Conservation (phyloP, 2,888 invertebrate genomes). For the Epistrophe eligans region DNA sequence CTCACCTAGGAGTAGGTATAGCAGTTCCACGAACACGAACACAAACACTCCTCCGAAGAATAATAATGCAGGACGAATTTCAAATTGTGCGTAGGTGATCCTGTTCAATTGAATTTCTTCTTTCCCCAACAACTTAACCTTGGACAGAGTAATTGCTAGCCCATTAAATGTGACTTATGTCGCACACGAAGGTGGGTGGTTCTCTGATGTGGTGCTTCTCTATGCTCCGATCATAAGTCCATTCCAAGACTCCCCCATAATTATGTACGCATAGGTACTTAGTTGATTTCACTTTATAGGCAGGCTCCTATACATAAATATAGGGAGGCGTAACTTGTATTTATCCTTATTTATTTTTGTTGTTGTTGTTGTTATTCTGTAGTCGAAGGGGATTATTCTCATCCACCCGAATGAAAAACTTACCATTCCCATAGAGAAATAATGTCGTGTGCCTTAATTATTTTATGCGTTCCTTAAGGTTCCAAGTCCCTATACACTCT, state of each 20-base stretch:
- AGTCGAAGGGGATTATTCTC: neutral
- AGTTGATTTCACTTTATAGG: conserved; percentile 37
- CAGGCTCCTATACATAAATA: neutral
- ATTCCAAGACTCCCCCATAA: conserved; percentile 46
- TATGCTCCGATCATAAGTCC: conserved; percentile 22
- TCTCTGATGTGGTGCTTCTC: neutral
- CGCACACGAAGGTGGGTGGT: conserved; percentile 34
- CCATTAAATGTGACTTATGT: conserved; percentile 67
- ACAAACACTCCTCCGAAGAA: neutral
- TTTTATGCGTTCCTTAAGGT: conserved; percentile 31
- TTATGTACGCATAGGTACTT: conserved; percentile 40
- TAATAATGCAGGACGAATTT: neutral
- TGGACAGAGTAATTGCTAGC: conserved; percentile 59
- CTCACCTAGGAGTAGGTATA: neutral
- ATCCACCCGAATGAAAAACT: neutral
- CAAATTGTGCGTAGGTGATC: conserved; percentile 38
- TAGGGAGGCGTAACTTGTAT: conserved; percentile 23
- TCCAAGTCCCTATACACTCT: conserved; percentile 12
- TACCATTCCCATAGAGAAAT: conserved; percentile 21
- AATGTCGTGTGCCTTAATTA: conserved; percentile 36
- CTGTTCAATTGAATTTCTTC: conserved; percentile 66
- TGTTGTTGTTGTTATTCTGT: neutral
- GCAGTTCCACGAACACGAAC: neutral
- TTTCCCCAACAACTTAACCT: conserved; percentile 20
- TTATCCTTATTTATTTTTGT: conserved; percentile 13